phyloP scores from a whole-genome alignment of 2,797 vertebrate genomes.

The Myotis pilosus region DNA sequence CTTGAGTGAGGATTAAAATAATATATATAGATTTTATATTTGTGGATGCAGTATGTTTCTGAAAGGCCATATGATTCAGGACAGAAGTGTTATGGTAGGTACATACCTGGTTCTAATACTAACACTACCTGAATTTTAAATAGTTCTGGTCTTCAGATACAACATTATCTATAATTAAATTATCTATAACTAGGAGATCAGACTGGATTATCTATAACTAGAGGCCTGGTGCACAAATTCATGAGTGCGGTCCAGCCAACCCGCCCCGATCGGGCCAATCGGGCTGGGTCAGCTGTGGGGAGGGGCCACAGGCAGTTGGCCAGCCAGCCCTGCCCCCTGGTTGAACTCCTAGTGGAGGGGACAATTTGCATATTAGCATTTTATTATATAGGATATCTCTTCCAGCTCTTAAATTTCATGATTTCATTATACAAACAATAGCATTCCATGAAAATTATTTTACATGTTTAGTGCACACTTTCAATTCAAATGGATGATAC shows the following conservation, averaged over 20 bases:
- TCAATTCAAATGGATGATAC: constrained; percentile 29
- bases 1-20: background rate
- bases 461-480: constrained; percentile 37
- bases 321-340: too few relatives aligned
- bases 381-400: background rate
- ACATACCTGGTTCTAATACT: background rate
- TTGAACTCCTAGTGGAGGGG: too few relatives aligned
- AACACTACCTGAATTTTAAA: background rate
- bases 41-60: background rate
- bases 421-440: constrained; percentile 25
- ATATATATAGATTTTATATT: constrained; percentile 10
- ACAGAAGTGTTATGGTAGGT: background rate
- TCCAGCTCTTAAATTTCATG: constrained; percentile 40
- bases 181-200: background rate
- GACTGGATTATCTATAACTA: background rate
- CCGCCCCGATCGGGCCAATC: too few relatives aligned
- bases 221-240: too few relatives aligned
- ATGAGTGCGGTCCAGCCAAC: too few relatives aligned
- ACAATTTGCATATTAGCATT: too few relatives aligned
- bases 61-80: background rate
- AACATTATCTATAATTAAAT: background rate
- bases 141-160: constrained; percentile 1
- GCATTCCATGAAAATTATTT: background rate
- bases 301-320: too few relatives aligned
- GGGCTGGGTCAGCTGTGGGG: too few relatives aligned